These are phyloP conservation scores for Chiloscyllium plagiosum DNA, from an alignment of 2,113 vertebrate genomes.

Conservation along the genomic window DNA sequence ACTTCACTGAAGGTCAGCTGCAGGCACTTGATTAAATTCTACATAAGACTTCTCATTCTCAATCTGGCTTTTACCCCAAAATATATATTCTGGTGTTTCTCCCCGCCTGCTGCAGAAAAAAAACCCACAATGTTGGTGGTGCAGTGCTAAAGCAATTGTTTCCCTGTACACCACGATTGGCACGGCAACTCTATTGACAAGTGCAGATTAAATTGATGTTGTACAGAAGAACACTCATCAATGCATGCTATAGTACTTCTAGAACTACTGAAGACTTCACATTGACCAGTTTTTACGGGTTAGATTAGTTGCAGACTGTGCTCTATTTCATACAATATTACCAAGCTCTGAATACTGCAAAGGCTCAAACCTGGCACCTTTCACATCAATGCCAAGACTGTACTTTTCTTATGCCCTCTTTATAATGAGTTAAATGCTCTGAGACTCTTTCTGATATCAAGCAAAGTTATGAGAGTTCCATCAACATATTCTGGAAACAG, in stretches of 20 bases:
- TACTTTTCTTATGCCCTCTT: not conserved
- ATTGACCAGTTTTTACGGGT: not conserved
- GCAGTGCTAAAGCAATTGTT: not conserved
- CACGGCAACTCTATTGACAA: not conserved
- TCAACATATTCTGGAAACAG: not conserved
- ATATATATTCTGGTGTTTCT: not conserved
- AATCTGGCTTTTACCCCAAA: not conserved
- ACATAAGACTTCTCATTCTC: not conserved
- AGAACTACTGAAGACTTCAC: not conserved
- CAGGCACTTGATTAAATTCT: not conserved
- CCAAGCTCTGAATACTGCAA: not conserved
- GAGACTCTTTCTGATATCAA: not conserved
- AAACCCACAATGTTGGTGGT: not conserved
- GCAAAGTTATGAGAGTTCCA: not conserved
- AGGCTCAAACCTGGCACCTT: not conserved
- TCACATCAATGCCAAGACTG: not conserved
- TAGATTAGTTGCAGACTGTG: not conserved
- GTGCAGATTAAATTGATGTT: not conserved
- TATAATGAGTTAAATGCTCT: not conserved
- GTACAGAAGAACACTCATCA: not conserved
- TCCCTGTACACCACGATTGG: not conserved
- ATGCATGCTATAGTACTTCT: not conserved
- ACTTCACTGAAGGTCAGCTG: not conserved
- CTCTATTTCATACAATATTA: not conserved
- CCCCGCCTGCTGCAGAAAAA: not conserved